These are phyloP conservation scores for Chironomus riparius DNA, from an alignment of 2,888 invertebrate genomes.

Conservation along the genomic window DNA sequence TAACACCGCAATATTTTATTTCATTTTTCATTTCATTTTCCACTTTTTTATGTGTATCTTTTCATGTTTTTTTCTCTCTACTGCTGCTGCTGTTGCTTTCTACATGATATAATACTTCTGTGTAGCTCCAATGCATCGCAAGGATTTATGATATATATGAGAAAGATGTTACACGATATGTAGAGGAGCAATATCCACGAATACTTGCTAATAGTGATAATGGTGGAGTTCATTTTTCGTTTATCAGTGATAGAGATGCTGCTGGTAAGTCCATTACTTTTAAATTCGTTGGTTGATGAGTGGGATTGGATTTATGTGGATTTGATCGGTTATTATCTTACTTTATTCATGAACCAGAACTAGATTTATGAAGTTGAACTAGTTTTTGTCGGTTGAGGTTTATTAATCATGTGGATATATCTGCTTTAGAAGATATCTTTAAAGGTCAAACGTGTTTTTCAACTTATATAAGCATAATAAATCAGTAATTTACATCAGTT, in stretches of 20 bases:
- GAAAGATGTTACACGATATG: slow-evolving; percentile 39
- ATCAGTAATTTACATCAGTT: no score
- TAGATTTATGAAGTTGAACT: no score
- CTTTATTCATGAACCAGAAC: no score
- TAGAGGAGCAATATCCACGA: slow-evolving; percentile 42
- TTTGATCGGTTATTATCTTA: no score
- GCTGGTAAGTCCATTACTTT: slow-evolving; percentile 9
- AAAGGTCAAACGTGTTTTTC: no score
- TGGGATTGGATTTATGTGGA: no score
- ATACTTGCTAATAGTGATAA: slow-evolving; percentile 35
- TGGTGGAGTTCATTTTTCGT: slow-evolving; percentile 25
- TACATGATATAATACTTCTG: not conserved
- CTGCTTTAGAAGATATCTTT: no score
- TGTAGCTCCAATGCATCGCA: slow-evolving; percentile 39
- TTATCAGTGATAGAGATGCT: slow-evolving; percentile 25
- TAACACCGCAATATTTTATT: slow-evolving; percentile 5
- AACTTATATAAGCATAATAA: no score
- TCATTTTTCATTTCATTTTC: not conserved
- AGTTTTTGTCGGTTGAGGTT: no score
- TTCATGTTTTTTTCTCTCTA: not conserved
- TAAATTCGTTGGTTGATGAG: no score
- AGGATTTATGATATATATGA: slow-evolving; percentile 41
- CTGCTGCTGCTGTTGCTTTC: no score
- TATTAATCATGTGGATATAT: no score
- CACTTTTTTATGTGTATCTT: not conserved